Percentiles rank a stretch among this genome's conserved stretches.
phyloP scores from a whole-genome alignment of 2,797 vertebrate species.

The Sebastes trivittatus region DNA sequence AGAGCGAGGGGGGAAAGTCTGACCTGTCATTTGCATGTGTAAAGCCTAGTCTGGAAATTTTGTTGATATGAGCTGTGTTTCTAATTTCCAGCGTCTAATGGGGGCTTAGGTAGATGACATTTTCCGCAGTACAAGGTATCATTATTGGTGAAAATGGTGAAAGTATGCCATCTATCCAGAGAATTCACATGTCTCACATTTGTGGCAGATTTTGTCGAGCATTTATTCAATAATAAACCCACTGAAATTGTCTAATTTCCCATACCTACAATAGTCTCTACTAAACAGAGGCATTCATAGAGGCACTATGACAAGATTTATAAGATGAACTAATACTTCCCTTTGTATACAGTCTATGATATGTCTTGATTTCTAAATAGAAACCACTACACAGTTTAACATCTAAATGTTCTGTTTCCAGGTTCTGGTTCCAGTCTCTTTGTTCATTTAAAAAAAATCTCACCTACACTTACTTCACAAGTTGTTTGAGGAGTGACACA shows the following conservation, averaged over 20 bases:
- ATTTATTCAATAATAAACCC: background rate
- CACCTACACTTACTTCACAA: conserved; percentile 18
- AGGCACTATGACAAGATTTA: background rate
- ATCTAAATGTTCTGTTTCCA: background rate
- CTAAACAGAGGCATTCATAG: background rate
- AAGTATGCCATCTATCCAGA: conserved; percentile 45
- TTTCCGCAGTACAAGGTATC: conserved; percentile 72
- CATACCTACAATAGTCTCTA: background rate
- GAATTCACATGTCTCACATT: background rate
- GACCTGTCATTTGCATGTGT: conserved; percentile 72
- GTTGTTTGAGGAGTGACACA: conserved; percentile 39
- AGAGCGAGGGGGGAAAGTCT: conserved; percentile 49
- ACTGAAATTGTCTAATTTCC: background rate
- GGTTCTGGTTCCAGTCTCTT: background rate
- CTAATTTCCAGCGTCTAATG: conserved; percentile 58
- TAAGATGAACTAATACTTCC: background rate
- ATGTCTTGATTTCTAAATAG: background rate
- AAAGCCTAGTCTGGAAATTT: conserved; percentile 76
- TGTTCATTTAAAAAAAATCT: conserved; percentile 25
- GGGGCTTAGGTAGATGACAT: conserved; percentile 57
- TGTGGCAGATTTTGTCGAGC: background rate
- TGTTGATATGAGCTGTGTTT: conserved; percentile 68
- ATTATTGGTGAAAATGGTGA: conserved; percentile 31
- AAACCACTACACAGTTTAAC: background rate
- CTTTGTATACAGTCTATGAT: background rate